phyloP scores from a whole-genome alignment of 2,797 vertebrate genomes.

The Choloepus didactylus region DNA sequence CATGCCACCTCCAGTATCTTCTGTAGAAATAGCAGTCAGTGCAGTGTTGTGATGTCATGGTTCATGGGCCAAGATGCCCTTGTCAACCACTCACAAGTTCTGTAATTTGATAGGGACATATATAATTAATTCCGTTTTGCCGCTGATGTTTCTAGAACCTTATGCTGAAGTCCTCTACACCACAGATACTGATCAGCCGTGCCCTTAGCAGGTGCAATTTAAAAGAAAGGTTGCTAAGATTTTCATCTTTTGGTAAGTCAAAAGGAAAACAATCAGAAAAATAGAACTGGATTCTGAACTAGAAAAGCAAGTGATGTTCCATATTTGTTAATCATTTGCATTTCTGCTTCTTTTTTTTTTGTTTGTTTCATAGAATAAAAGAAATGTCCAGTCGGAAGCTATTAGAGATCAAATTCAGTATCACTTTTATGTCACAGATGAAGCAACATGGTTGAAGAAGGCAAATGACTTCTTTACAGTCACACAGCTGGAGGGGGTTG shows the following conservation, averaged over 20 bases:
- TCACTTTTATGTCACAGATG: neutral
- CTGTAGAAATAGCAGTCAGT: neutral
- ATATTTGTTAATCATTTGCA: neutral
- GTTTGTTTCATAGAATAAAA: neutral
- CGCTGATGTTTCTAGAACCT: conserved; percentile 37
- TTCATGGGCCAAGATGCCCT: neutral
- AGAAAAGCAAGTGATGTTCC: neutral
- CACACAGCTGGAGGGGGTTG: neutral
- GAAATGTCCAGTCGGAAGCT: neutral
- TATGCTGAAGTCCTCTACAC: conserved; percentile 54
- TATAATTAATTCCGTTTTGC: conserved; percentile 61
- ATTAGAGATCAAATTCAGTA: neutral
- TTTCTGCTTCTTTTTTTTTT: conserved; percentile 22
- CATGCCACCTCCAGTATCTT: neutral
- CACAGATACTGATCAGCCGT: conserved; percentile 34
- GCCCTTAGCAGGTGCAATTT: conserved; percentile 43
- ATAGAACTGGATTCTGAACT: neutral
- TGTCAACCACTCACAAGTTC: conserved; percentile 53
- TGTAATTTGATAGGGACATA: conserved; percentile 15
- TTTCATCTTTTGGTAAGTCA: conserved; percentile 50
- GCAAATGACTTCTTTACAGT: neutral
- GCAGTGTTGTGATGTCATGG: neutral
- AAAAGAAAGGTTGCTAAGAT: conserved; percentile 45
- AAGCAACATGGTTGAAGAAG: neutral
- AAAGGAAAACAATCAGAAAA: conserved; percentile 47